Percentiles rank a stretch among this genome's conserved stretches.
Conservation (phyloP, 2,888 invertebrate genomes). For the Noctua fimbriata region DNA sequence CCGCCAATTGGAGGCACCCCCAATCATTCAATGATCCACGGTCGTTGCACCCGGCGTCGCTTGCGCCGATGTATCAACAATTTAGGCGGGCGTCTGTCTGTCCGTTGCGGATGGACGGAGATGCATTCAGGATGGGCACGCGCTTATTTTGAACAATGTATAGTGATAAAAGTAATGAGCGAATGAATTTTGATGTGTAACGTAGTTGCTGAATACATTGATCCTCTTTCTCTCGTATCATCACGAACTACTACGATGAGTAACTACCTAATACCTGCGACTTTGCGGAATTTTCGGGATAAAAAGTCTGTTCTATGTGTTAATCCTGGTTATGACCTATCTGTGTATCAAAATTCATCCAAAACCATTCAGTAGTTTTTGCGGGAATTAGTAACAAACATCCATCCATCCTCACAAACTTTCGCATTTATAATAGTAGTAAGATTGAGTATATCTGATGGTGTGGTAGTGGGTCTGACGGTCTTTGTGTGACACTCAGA, state of each 20-base stretch:
- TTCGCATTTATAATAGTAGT: neutral
- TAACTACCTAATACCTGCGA: neutral
- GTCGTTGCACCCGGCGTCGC: conserved; percentile 71
- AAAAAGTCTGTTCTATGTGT: neutral
- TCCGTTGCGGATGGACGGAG: conserved; percentile 75
- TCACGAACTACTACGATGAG: neutral
- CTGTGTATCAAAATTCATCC: neutral
- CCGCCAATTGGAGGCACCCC: conserved; percentile 64
- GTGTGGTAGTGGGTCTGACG: neutral
- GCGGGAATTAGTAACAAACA: neutral
- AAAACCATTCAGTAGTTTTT: neutral
- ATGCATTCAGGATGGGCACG: conserved; percentile 70
- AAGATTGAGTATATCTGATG: neutral
- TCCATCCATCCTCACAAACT: neutral
- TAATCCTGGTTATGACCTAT: neutral
- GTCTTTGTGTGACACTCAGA: neutral
- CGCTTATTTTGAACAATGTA: conserved; percentile 16
- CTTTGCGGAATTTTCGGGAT: neutral
- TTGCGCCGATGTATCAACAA: conserved; percentile 45
- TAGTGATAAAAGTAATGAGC: neutral
- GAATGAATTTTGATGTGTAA: neutral
- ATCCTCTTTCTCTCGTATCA: too few species aligned
- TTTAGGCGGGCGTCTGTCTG: conserved; percentile 67
- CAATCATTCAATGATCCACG: conserved; percentile 75
- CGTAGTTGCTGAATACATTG: neutral